Evolutionary conservation across 2,113 vertebrate species (phyloP), one percentile per base, ranked within the genome.

Genomic region (Ageneiosus marmoratus): DNA sequence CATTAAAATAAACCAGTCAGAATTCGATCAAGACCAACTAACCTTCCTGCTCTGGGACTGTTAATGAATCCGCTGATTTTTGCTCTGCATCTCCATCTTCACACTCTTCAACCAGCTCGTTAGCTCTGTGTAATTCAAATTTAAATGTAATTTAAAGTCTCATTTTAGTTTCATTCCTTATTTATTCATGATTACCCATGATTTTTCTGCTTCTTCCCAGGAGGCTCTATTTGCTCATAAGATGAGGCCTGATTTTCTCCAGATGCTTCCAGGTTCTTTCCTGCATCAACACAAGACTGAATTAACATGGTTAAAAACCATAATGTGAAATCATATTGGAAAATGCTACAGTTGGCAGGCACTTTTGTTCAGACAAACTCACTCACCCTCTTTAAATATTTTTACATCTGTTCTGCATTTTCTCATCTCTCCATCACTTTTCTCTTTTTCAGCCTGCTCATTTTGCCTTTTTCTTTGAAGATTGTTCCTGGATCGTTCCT

Each of bases 401-500:
- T 74, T 48, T 62, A 37, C 70, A 51, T 80, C 56, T 18, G 82
- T 80, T 48, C n/a, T 72, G 20, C 4, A 34, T 81, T 86, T 79
- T 63, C 16, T 83, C 1, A 7, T 73, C 41, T 83, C 50, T 69
- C 85, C 91, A 86, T 93, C 92, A n/a, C 79, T 75, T 74, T 88
- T 84, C 88, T 91, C 37, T 83, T 44, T 55, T 41, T 56, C 58
- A 15, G 56, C 55, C 8, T 86, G 80, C 70, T 91, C 91, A 0
- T 90, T 85, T 16, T 95, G 93, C 82, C 92, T 86, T 87, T 94
- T 94, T 87, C 88, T 89, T 86, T 95, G 91, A 88, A 91, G 88
- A 79, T 46, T 55, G 24, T 81, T 89, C 62, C 87, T 83, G 86
- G 87, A 92, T 32, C 27, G 20, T n/a, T 90, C 88, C 91, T 89